Base-by-base conservation (phyloP, 2,888 invertebrate species). In the Chironomus riparius region DNA sequence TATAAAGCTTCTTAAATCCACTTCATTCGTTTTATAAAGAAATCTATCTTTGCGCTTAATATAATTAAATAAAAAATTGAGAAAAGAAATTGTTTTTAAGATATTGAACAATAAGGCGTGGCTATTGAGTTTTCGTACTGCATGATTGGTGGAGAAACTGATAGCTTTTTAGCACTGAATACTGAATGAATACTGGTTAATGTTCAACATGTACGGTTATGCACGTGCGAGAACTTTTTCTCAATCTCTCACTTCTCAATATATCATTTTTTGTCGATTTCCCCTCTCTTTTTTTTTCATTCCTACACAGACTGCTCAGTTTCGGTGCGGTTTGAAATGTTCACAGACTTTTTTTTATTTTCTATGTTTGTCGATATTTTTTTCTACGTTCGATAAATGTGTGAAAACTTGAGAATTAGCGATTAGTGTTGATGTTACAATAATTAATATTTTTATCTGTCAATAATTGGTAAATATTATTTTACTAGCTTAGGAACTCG, bases 71-170 rank as follows among this genome's bases (percentile, higher is more conserved):
- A 7, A 7, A 24, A 71, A 21, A 71, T 15, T 24, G 24, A 71
- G 50, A 56, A 38, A 38, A 38, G 38, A 38, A 38, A 38, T 38
- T 38, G 1, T 38, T 38, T 38, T 10, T 38, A 38, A 38, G 38
- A 38, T 38, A 38, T 38, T 38, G 38, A 71, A 24, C 62, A 47
- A 50, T 38, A 61, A 73, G 72, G 72, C 72, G 72, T 73, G 72
- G 72, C 62, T 62, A 73, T 62, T 50, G 38, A 38, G n/a, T 50
- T 3, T 47, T 69, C 15, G 72, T 4, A 61, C n/a, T 61, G 72
- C 50, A 62, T 73, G 72, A 73, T 73, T 73, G 72, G 72, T 73
- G 72, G 24, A 73, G 72, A 73, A 73, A 73, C 62, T 38, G 56
- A 72, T 70, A 71, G 56, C 65, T 56, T 56, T n/a, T 56, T 56